phyloP scores from a whole-genome alignment of 2,888 invertebrate genomes.

The Eupithecia subfuscata region DNA sequence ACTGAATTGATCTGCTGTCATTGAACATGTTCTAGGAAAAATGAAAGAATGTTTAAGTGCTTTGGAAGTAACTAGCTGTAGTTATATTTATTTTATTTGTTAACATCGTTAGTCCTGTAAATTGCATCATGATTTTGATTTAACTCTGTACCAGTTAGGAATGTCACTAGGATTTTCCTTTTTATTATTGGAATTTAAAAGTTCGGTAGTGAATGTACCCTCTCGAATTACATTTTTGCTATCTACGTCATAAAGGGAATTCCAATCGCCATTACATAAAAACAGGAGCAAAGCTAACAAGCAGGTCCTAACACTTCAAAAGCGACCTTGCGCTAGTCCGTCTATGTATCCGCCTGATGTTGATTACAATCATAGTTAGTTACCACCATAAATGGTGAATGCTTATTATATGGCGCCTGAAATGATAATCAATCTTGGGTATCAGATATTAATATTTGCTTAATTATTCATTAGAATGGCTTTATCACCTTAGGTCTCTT shows the following conservation, averaged over 20 bases:
- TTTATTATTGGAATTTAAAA: background rate
- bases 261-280: constrained; percentile 26
- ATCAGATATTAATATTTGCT: background rate
- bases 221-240: background rate
- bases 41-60: background rate
- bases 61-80: background rate
- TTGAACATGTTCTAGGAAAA: constrained; percentile 11
- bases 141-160: background rate
- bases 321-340: constrained; percentile 54
- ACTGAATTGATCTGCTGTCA: constrained; percentile 12
- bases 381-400: constrained; percentile 26
- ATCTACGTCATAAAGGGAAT: constrained; percentile 31
- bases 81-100: background rate
- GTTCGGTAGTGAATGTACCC: background rate
- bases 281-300: constrained; percentile 26
- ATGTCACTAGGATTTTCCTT: background rate
- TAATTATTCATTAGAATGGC: background rate
- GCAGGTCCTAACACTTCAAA: background rate
- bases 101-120: background rate
- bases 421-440: background rate
- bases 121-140: background rate
- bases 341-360: constrained; percentile 51
- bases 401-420: constrained; percentile 35
- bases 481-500: background rate
- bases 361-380: constrained; percentile 8